Percentiles rank a stretch among this genome's conserved stretches.
These are phyloP conservation scores for Nerophis ophidion DNA, from an alignment of 2,113 vertebrate species.

Conservation along the genomic window DNA sequence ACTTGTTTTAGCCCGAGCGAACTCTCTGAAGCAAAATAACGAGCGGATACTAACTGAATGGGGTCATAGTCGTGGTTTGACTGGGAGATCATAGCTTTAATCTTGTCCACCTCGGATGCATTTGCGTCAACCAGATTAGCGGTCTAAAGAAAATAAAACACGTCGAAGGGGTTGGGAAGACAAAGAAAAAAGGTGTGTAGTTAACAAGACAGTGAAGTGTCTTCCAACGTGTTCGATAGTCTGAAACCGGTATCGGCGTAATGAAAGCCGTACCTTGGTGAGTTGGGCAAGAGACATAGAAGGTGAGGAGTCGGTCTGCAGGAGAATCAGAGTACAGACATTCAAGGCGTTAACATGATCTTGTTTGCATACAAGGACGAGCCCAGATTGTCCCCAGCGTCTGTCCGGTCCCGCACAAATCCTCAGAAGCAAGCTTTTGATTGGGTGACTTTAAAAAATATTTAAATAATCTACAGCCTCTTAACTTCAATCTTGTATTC, in stretches of 20 bases:
- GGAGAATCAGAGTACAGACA: constrained; percentile 82
- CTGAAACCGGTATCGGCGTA: background rate
- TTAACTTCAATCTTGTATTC: too few relatives aligned
- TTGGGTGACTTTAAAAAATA: too few relatives aligned
- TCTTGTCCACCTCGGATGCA: constrained; percentile 99
- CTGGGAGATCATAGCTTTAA: constrained; percentile 99
- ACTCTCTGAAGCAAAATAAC: background rate
- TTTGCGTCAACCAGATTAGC: constrained; percentile 98
- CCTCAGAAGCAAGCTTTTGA: background rate
- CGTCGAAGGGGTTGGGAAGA: background rate
- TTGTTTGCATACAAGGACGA: constrained; percentile 33
- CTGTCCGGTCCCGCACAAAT: constrained; percentile 28
- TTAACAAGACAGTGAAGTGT: too few relatives aligned
- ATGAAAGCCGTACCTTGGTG: constrained; percentile 80
- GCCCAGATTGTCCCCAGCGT: background rate
- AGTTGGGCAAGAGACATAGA: constrained; percentile 97
- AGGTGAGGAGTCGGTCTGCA: constrained; percentile 94
- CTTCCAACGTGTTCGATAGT: background rate
- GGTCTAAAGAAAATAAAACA: constrained; percentile 73
- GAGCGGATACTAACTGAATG: constrained; percentile 82
- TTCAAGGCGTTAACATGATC: constrained; percentile 76
- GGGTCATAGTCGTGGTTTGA: constrained; percentile 99
- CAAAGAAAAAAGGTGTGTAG: background rate
- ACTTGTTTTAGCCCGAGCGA: background rate
- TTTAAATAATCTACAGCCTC: too few relatives aligned